These are phyloP conservation scores for Acronicta leporina DNA, from an alignment of 2,888 invertebrate genomes.

Conservation along the genomic window DNA sequence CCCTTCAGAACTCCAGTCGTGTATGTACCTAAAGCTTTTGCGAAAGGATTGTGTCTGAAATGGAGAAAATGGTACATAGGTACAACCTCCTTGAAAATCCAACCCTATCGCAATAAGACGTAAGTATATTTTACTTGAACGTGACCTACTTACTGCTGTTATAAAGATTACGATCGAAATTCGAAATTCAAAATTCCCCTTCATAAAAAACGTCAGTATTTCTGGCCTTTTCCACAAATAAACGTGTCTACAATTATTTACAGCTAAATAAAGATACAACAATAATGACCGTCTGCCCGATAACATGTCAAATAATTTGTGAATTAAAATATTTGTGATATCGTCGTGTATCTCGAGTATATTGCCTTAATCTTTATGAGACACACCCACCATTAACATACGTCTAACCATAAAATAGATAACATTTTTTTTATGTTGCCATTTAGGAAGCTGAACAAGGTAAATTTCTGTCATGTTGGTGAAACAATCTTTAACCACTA, in stretches of 20 bases:
- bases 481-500: no score
- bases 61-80: no score
- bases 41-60: no score
- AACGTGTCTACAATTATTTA: conserved; percentile 43
- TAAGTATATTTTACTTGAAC: no score
- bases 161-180: no score
- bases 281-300: conserved; percentile 28
- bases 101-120: no score
- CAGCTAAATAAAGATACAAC: conserved; percentile 48
- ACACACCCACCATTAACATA: conserved; percentile 47
- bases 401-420: conserved; percentile 35
- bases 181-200: not conserved
- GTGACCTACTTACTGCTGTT: not conserved
- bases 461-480: conserved; percentile 1
- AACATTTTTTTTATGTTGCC: conserved; percentile 21
- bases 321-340: conserved; percentile 54
- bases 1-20: no score
- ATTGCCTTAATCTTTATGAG: conserved; percentile 24
- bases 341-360: conserved; percentile 33
- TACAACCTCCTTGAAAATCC: no score
- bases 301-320: conserved; percentile 43
- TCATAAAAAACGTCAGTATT: conserved; percentile 1
- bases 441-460: not conserved
- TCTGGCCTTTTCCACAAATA: conserved; percentile 46
- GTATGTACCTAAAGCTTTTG: no score